Base-by-base conservation (phyloP, 1,140 invertebrate species). In the Drosophila repletoides region DNA sequence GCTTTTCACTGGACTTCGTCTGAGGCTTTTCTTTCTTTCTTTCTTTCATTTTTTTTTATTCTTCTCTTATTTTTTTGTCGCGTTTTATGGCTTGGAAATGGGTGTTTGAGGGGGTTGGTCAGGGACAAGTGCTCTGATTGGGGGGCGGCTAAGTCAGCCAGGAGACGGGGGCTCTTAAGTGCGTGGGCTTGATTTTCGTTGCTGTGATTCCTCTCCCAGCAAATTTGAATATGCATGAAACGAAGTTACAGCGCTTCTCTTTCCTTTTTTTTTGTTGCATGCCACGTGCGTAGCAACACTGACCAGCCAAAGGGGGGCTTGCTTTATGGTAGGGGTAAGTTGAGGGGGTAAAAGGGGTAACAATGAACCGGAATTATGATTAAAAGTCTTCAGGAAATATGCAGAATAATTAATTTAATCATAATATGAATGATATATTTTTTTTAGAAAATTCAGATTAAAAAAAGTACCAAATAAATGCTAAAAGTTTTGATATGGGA, bases 141-240 rank as follows among this genome's bases (percentile, higher is more conserved):
- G 66, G 51, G 66, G 40, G 56, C 40, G 49, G 26, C 21, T n/a
- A 22, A n/a, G n/a, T 31, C 19, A 22, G 19, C 26, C 45, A 68
- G 34, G 60, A 58, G 49, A 63, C 45, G 72, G 34, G 60, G 61
- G 49, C 69, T 64, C 34, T 74, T 72, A 79, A 84, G 75, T 86
- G 75, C 80, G 80, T 75, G 4, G 38, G 75, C 75, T 79, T 84
- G 80, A 84, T 84, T 84, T 84, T 72, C 64, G 80, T 75, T 55
- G 72, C 80, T 68, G 72, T 76, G 79, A 84, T 84, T 84, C 61
- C 66, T 49, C 24, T 19, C 21, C 53, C 24, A 38, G 34, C 55
- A 52, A 70, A 86, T 84, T 84, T 84, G 80, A 86, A 86, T 84
- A 86, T 84, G 80, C 79, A 84, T 84, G 75, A 63, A 70, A 33